Evolutionary conservation across 2,113 vertebrate genomes (phyloP).

Genomic region (Tragelaphus scriptus): DNA sequence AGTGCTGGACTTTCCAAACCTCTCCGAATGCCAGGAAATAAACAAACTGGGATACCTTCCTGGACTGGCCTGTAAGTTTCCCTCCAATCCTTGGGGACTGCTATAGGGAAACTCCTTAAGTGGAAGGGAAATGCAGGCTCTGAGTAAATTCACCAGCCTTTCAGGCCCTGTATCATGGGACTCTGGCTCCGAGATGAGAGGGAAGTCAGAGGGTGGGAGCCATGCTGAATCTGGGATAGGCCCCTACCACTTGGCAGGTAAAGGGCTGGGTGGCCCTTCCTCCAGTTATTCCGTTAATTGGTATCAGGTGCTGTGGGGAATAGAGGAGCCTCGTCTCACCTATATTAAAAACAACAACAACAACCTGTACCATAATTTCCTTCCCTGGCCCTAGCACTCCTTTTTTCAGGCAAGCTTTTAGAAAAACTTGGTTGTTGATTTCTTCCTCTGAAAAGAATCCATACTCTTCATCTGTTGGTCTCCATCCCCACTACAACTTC

Average conservation of each 20-base stretch:
- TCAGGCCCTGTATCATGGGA: background rate
- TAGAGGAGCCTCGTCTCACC: background rate
- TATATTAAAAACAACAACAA: background rate
- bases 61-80: background rate
- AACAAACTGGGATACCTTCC: background rate
- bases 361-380: background rate
- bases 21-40: background rate
- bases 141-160: background rate
- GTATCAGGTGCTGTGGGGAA: background rate
- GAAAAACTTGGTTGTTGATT: slow-evolving; percentile 1
- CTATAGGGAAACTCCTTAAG: background rate
- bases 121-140: background rate
- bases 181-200: background rate
- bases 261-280: background rate
- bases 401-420: background rate
- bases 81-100: background rate
- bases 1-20: background rate
- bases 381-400: background rate
- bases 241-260: background rate
- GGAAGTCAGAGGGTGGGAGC: background rate
- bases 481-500: background rate
- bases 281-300: background rate
- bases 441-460: background rate
- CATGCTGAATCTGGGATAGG: background rate
- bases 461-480: background rate